phyloP scores from a whole-genome alignment of 2,888 invertebrate species.

The Diogma glabrata region DNA sequence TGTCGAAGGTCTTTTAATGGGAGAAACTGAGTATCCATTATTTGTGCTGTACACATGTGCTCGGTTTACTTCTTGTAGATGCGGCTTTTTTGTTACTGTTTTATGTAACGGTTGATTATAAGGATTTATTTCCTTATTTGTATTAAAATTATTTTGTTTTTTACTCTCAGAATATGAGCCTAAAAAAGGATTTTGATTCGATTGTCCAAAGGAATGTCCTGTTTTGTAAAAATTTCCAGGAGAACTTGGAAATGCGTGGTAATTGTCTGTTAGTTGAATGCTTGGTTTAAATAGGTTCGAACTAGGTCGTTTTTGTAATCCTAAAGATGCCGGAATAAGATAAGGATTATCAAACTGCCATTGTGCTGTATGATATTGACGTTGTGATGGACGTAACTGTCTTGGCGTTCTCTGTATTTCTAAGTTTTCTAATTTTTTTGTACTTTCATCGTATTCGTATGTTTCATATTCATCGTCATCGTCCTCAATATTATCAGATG shows the following conservation, averaged over 20 bases:
- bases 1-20: background rate
- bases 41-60: background rate
- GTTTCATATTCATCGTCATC: constrained; percentile 15
- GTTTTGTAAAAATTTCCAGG: constrained; percentile 14
- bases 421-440: constrained; percentile 12
- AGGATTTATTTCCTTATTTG: background rate
- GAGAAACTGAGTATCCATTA: background rate
- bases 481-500: too few species aligned
- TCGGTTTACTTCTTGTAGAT: background rate
- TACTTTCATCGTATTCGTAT: constrained; percentile 11
- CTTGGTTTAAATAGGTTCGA: constrained; percentile 2
- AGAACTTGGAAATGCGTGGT: background rate
- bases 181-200: background rate
- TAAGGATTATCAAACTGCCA: constrained; percentile 18
- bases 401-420: constrained; percentile 29
- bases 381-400: constrained; percentile 27
- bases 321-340: too few species aligned
- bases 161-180: background rate
- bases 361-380: background rate
- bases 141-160: background rate
- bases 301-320: background rate
- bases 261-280: constrained; percentile 3
- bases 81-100: background rate
- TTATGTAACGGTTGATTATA: background rate
- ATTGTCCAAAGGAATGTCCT: background rate